Evolutionary conservation across 2,888 invertebrate genomes (phyloP).

Genomic region (Rhingia rostrata): DNA sequence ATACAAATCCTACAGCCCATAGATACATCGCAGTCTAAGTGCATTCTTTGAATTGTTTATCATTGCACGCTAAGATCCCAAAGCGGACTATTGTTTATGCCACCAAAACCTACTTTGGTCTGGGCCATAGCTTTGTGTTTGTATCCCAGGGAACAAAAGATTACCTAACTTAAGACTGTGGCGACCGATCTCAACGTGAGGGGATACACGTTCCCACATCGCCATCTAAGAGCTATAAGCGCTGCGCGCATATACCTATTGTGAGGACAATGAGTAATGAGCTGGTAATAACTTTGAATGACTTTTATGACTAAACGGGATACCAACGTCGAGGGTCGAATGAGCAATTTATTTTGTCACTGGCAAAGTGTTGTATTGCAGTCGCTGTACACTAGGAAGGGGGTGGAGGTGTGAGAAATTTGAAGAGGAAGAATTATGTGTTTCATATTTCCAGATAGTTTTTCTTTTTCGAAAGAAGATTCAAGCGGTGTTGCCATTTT

Average conservation of each 20-base stretch:
- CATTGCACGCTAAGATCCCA: constrained; percentile 49
- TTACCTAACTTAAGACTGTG: constrained; percentile 57
- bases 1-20: constrained; percentile 14
- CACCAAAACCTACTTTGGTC: constrained; percentile 64
- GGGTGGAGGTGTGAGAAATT: constrained; percentile 6
- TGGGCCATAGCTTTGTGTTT: constrained; percentile 42
- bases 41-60: constrained; percentile 65
- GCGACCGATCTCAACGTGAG: constrained; percentile 26
- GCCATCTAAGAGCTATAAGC: constrained; percentile 10
- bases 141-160: constrained; percentile 64
- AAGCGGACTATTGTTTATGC: constrained; percentile 56
- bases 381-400: neutral
- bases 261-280: constrained; percentile 70
- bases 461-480: neutral
- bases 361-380: constrained; percentile 29
- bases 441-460: neutral
- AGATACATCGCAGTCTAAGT: neutral
- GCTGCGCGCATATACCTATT: neutral
- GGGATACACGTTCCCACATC: constrained; percentile 65
- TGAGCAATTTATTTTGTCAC: constrained; percentile 60
- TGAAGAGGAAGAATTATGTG: neutral
- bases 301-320: constrained; percentile 64
- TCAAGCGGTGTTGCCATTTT: neutral
- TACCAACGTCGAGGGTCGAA: constrained; percentile 60
- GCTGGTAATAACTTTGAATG: constrained; percentile 62